These are phyloP conservation scores for Cuculus canorus DNA, from an alignment of 2,797 vertebrate genomes.

Conservation along the genomic window DNA sequence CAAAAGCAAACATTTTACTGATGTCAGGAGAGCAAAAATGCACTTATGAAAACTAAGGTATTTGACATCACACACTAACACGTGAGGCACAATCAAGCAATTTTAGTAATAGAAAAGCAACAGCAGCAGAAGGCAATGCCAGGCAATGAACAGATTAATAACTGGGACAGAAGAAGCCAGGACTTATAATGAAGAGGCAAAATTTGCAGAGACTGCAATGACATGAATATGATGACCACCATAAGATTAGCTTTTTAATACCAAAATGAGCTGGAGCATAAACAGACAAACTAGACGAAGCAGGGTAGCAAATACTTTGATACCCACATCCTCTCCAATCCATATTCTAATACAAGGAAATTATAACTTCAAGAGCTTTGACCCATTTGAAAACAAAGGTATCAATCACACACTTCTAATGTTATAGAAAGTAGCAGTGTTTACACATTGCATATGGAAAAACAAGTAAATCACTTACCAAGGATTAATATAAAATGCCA, in stretches of 20 bases:
- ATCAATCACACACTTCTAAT: slow-evolving; percentile 16
- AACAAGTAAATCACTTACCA: slow-evolving; percentile 90
- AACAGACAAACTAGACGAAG: slow-evolving; percentile 19
- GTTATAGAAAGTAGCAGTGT: slow-evolving; percentile 43
- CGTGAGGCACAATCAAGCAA: background rate
- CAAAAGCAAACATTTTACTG: background rate
- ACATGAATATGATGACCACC: background rate
- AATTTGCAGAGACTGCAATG: background rate
- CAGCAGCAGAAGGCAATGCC: background rate
- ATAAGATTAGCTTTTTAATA: background rate
- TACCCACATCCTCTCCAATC: slow-evolving; percentile 52
- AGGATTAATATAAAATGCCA: slow-evolving; percentile 99
- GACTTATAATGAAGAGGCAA: background rate
- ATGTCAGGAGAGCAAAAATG: background rate
- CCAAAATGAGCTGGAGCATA: slow-evolving; percentile 18
- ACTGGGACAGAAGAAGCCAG: background rate
- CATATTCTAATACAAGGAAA: background rate
- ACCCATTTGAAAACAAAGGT: slow-evolving; percentile 6
- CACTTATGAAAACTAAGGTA: background rate
- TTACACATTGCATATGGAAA: slow-evolving; percentile 63
- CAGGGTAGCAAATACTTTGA: slow-evolving; percentile 60
- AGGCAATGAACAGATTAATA: background rate
- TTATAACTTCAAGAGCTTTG: background rate
- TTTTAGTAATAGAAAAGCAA: slow-evolving; percentile 37
- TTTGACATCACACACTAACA: slow-evolving; percentile 24